A percentile compares a stretch with the other conserved stretches of the same genome.
Conservation (phyloP, 1,140 invertebrate genomes). For the Drosophila micromelanica region DNA sequence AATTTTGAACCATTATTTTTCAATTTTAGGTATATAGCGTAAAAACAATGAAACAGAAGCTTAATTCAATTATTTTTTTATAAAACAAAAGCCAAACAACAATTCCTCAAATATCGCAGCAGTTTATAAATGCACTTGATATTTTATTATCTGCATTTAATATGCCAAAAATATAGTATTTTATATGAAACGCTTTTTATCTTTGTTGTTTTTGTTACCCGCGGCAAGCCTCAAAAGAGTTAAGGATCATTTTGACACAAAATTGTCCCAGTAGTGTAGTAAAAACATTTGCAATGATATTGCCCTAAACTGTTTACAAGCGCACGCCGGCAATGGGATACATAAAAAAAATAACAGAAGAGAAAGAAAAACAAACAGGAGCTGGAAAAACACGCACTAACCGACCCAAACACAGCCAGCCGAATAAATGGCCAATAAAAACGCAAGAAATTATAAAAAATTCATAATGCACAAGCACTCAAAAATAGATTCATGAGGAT, state of each 20-base stretch:
- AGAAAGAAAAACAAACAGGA: slow-evolving; percentile 23
- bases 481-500: slow-evolving; percentile 46
- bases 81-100: no score
- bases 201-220: background rate
- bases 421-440: slow-evolving; percentile 62
- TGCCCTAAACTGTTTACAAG: slow-evolving; percentile 70
- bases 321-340: slow-evolving; percentile 24
- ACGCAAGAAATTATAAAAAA: slow-evolving; percentile 72
- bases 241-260: slow-evolving; percentile 30
- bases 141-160: no score
- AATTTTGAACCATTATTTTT: no score
- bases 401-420: slow-evolving; percentile 19
- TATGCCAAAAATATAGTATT: background rate
- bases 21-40: no score
- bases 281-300: slow-evolving; percentile 75
- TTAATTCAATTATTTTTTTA: no score
- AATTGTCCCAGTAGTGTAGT: slow-evolving; percentile 37
- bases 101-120: no score
- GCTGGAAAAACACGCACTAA: slow-evolving; percentile 30
- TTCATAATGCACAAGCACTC: slow-evolving; percentile 70
- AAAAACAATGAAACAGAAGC: no score
- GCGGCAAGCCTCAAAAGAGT: background rate
- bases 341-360: slow-evolving; percentile 56
- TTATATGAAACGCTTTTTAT: background rate
- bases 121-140: no score